Evolutionary conservation across 2,797 vertebrate species (phyloP).

Genomic region (Mus minutoides): DNA sequence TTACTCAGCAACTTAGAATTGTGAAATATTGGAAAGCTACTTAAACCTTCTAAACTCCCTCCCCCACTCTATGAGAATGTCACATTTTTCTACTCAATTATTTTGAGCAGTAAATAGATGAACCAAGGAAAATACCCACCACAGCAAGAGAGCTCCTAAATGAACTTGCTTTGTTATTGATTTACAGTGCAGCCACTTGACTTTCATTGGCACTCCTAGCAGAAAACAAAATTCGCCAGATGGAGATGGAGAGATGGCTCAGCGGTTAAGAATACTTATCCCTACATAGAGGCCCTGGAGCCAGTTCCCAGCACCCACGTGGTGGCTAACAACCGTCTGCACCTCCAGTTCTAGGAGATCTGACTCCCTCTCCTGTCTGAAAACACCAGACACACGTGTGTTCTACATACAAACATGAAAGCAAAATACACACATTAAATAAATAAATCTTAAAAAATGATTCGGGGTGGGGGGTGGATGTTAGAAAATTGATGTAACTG

Average conservation of each 20-base stretch:
- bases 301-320: neutral
- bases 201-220: neutral
- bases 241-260: neutral
- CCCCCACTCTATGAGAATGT: neutral
- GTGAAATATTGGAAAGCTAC: neutral
- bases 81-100: neutral
- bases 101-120: conserved; percentile 3
- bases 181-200: neutral
- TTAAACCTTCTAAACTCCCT: neutral
- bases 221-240: neutral
- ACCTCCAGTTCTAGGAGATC: neutral
- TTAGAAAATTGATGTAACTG: conserved; percentile 5
- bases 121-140: neutral
- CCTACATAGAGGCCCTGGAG: neutral
- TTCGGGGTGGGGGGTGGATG: neutral
- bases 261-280: neutral
- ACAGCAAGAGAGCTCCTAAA: neutral
- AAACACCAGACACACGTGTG: neutral
- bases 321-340: neutral
- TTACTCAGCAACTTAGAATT: neutral
- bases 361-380: neutral
- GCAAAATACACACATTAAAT: neutral
- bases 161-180: neutral
- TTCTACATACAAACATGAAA: neutral
- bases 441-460: neutral